phyloP scores from a whole-genome alignment of 2,888 invertebrate genomes.

The Diaperis boleti region DNA sequence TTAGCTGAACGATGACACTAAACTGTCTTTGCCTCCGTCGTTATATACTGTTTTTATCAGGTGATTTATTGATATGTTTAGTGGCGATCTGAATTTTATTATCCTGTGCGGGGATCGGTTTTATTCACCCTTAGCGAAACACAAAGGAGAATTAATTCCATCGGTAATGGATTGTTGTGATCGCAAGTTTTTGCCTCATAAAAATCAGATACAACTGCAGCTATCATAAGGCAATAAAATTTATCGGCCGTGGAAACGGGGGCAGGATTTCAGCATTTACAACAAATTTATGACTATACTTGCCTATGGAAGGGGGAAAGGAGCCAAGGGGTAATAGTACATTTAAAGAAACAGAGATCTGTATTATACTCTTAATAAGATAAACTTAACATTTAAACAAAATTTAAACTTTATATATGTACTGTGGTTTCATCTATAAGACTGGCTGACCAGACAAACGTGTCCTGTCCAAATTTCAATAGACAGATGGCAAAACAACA shows the following conservation, averaged over 20 bases:
- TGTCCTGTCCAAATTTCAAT: no score
- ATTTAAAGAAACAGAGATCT: no score
- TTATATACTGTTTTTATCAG: slow-evolving; percentile 48
- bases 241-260: slow-evolving; percentile 14
- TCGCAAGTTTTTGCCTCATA: slow-evolving; percentile 25
- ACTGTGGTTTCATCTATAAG: no score
- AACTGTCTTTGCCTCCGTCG: slow-evolving; percentile 46
- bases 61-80: slow-evolving; percentile 53
- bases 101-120: slow-evolving; percentile 19
- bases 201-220: slow-evolving; percentile 26
- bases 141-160: slow-evolving; percentile 25
- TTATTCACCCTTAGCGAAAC: slow-evolving; percentile 2
- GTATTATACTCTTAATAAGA: no score
- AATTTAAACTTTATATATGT: no score
- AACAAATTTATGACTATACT: no score
- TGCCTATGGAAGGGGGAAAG: no score
- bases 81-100: slow-evolving; percentile 42
- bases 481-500: no score
- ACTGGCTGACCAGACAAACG: no score
- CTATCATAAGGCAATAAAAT: slow-evolving; percentile 25
- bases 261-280: no score
- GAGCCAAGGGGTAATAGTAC: no score
- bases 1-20: slow-evolving; percentile 51
- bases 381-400: no score
- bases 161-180: slow-evolving; percentile 33